Percentiles rank a stretch among this genome's conserved stretches.
Conservation (phyloP, 2,888 invertebrate species). For the Carcina quercana region DNA sequence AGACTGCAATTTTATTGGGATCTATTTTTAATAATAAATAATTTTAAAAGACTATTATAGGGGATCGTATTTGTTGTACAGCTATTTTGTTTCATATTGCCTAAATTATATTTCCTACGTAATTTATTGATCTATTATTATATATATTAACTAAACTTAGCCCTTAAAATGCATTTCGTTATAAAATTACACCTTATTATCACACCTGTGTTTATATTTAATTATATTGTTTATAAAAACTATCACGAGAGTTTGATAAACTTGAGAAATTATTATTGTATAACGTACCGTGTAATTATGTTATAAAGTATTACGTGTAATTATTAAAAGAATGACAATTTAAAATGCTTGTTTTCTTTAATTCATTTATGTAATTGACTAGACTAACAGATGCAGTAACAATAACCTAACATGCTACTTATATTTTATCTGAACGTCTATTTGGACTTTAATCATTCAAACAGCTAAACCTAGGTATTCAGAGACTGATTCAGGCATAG, state of each 20-base stretch:
- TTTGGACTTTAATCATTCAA: too few relatives aligned
- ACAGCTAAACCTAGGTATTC: too few relatives aligned
- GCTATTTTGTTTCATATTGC: constrained; percentile 50
- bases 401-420: too few relatives aligned
- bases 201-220: constrained; percentile 57
- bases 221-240: constrained; percentile 59
- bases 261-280: constrained; percentile 72
- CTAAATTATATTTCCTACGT: constrained; percentile 73
- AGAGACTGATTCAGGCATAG: too few relatives aligned
- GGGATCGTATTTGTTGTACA: constrained; percentile 51
- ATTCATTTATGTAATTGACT: too few relatives aligned
- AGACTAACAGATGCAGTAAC: too few relatives aligned
- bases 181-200: constrained; percentile 52
- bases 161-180: constrained; percentile 64
- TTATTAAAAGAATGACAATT: constrained; percentile 72
- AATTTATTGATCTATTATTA: constrained; percentile 68
- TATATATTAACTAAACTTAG: constrained; percentile 59
- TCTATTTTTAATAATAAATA: constrained; percentile 24
- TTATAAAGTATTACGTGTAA: constrained; percentile 73
- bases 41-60: constrained; percentile 27
- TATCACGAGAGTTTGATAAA: constrained; percentile 64
- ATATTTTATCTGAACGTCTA: too few relatives aligned
- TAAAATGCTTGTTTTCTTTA: constrained; percentile 38
- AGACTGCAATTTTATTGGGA: constrained; percentile 8
- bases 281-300: constrained; percentile 72